Evolutionary conservation across 2,797 vertebrate genomes (phyloP), one percentile per base, ranked within the genome.

Genomic region (Myoxocephalus aenaeus): DNA sequence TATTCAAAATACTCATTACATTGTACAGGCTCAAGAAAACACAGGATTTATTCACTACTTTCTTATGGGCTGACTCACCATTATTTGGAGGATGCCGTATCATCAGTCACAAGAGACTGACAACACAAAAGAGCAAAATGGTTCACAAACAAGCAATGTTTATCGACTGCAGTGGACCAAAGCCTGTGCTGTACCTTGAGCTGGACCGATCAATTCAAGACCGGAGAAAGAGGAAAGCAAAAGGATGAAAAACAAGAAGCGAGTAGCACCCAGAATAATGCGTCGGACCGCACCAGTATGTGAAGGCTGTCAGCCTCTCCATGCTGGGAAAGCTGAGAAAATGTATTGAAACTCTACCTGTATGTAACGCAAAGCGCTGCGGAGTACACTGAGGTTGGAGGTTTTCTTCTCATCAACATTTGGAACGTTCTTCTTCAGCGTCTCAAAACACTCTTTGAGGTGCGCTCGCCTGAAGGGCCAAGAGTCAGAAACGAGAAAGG

Each of bases 361-460:
- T 88, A 99, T 99, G 93, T 99, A 99, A 92, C 98, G 94, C 92
- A 99, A 92, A 84, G 97, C 98, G 48, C 97, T 98, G 88, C 98
- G 96, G 79, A 99, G 95, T 75, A 99, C 97, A 1, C 97, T 98
- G 91, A 99, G 95, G 94, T 99, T 99, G 87, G 98, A 99, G 13
- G 98, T 99, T 94, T 99, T 99, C 96, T 99, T 99, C 94, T 99
- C 98, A 0, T 99, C 98, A 1, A 99, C 97, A 13, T 98, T 99
- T 58, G 98, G 98, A 92, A 99, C 98, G 77, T 99, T 99, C 89
- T 96, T 97, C 91, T 99, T 99, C 85, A 99, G 94, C 0, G 97
- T 99, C 93, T 99, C 98, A 82, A 99, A 99, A 92, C 98, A 99
- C 85, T 99, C 98, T 88, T 99, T 99, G 86, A 99, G 95, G 90